Conservation (phyloP, 92 coral and sea anemone genomes). For the Palythoa caribaeorum region DNA sequence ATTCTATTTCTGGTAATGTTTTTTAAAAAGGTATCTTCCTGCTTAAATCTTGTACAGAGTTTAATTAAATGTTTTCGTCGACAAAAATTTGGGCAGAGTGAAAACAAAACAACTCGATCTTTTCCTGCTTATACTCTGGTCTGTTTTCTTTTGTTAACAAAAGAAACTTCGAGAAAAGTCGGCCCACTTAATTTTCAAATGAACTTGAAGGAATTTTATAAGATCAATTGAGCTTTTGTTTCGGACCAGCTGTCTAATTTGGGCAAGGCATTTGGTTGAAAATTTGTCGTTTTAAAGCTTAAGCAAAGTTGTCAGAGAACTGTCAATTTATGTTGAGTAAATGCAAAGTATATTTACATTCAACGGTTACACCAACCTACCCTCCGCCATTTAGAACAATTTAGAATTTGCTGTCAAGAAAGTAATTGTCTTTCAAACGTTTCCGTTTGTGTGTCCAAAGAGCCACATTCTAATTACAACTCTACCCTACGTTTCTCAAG, state of each 20-base stretch:
- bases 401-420: not conserved
- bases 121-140: not conserved
- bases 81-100: not conserved
- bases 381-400: not conserved
- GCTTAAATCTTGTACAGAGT: not conserved
- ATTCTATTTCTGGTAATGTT: not conserved
- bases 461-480: not conserved
- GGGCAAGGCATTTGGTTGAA: not conserved
- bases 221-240: constrained; percentile 5
- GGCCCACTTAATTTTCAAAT: not conserved
- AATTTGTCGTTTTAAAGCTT: not conserved
- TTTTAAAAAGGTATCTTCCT: not conserved
- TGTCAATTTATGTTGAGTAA: not conserved
- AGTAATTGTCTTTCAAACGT: not conserved
- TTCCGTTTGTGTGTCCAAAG: not conserved
- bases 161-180: constrained; percentile 5
- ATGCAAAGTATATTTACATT: not conserved
- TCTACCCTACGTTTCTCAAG: not conserved
- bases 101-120: not conserved
- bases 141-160: constrained; percentile 14
- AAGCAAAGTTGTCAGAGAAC: not conserved
- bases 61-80: not conserved
- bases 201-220: constrained; percentile 13
- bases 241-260: not conserved
- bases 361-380: not conserved